Evolutionary conservation across 2,888 invertebrate species (phyloP).

Genomic region (Sussaba pulchella): DNA sequence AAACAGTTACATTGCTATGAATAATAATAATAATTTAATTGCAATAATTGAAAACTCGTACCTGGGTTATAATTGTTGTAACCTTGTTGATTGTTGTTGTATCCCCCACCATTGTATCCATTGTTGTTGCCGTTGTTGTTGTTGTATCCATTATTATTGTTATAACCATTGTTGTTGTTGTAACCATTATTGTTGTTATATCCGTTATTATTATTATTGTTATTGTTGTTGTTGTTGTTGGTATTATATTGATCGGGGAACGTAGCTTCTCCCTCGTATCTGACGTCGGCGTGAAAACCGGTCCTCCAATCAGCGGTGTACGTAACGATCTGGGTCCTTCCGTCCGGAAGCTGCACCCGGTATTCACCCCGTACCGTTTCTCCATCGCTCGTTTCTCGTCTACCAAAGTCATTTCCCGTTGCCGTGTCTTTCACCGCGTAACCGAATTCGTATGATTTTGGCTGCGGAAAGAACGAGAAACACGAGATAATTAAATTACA

Average conservation of each 20-base stretch:
- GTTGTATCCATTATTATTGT: conserved; percentile 58
- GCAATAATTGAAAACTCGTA: too few species aligned
- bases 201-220: conserved; percentile 71
- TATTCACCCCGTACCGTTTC: conserved; percentile 89
- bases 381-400: conserved; percentile 90
- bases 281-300: conserved; percentile 92
- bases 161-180: conserved; percentile 49
- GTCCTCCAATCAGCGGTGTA: conserved; percentile 93
- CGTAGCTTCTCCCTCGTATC: conserved; percentile 89
- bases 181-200: conserved; percentile 67
- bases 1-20: neutral
- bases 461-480: conserved; percentile 83
- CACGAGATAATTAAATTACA: neutral
- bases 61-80: conserved; percentile 65
- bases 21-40: too few species aligned
- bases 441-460: conserved; percentile 91
- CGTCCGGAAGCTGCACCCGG: conserved; percentile 87
- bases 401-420: conserved; percentile 90
- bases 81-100: conserved; percentile 54
- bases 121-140: conserved; percentile 59
- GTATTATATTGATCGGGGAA: conserved; percentile 87
- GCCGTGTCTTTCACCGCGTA: conserved; percentile 92
- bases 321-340: conserved; percentile 88
- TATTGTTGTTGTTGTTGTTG: conserved; percentile 79
- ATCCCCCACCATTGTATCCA: conserved; percentile 44